Evolutionary conservation across 2,888 invertebrate species (phyloP), one percentile per base, ranked within the genome.

Genomic region (Plebejus melissa): DNA sequence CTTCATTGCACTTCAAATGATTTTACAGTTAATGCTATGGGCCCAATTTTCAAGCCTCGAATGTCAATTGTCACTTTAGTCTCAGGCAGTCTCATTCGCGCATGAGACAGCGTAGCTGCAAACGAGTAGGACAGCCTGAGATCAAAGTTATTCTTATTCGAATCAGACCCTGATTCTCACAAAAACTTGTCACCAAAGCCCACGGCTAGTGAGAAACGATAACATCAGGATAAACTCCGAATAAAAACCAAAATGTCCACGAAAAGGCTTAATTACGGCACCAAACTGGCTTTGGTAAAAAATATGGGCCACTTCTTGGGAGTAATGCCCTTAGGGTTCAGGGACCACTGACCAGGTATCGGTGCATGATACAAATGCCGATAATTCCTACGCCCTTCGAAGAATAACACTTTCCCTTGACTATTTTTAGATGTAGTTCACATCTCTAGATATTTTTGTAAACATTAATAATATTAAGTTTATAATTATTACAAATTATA

Each of bases 361-460:
- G 32, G 32, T 65, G 2, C 28, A 60, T 28, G 60, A 60, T 75
- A 46, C 78, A 76, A 78, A 79, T 79, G 78, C 78, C 77, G 75
- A 77, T 78, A 78, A 79, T 80, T 77, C 78, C 76, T 74, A 78
- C 70, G 77, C 54, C 46, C 71, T 79, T 79, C 77, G 78, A 74
- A 57, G 78, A 75, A 78, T 76, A 79, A 79, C 76, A 78, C 76
- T 77, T 76, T 80, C 78, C 79, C 75, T 75, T 77, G 79, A 80
- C 16, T 36, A 65, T 65, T 65, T 65, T 65, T 36, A 36, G 65
- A 4, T 65, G 11, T 0, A 28, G 11, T 60, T 60, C 46, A 46
- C 0, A 2, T 46, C 9, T 46, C 46, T 46, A 46, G 7, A 22
- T 22, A 22, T 22, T 22, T 22, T 22, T 22, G 22, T 22, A 22